Evolutionary conservation across 2,888 invertebrate genomes (phyloP), one percentile per base, ranked within the genome.

Genomic region (Amphimallon solstitiale): DNA sequence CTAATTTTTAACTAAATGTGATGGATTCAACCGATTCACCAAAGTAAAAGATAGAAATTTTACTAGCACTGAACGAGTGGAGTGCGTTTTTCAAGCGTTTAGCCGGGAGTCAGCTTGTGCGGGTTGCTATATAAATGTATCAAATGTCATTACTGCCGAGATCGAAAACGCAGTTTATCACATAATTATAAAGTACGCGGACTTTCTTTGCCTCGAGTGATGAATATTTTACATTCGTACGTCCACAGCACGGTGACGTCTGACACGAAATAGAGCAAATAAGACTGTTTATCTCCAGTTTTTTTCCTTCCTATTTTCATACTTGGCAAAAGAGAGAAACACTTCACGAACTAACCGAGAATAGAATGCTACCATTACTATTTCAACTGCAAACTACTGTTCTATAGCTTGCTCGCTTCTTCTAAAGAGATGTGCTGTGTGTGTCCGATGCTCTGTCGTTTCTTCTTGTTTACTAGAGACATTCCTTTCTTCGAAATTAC

Each of bases 201-300:
- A 76, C 77, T 79, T 79, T 79, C 79, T 75, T 78, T 77, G 79
- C 75, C 74, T 61, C 60, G 51, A 66, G 75, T 67, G 46, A 51
- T 46, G 56, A 63, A 68, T 68, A 67, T 66, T 68, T 69, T 68
- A 67, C 65, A 63, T 29, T 29, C 29, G 17, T 43, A 43, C 14
- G 43, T 7, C 17, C 14, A 7, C 61, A 56, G 66, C 65, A 48
- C 69, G 61, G 67, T 56, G 66, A 66, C 65, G 68, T 52, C 35
- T 37, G 37, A 19, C 52, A 70, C 68, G 71, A 72, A 72, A 71
- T 71, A 69, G 72, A 72, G 72, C 72, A 71, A 70, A 69, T 60
- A 29, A 15, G 35, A 37, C 19, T 52, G 37, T 52, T 52, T 17
- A 52, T 52, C 37, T 52, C 37, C 29, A 29, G 29, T 29, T 29